Evolutionary conservation across 2,113 vertebrate genomes (phyloP), one percentile per base, ranked within the genome.

Genomic region (Taurulus bubalis): DNA sequence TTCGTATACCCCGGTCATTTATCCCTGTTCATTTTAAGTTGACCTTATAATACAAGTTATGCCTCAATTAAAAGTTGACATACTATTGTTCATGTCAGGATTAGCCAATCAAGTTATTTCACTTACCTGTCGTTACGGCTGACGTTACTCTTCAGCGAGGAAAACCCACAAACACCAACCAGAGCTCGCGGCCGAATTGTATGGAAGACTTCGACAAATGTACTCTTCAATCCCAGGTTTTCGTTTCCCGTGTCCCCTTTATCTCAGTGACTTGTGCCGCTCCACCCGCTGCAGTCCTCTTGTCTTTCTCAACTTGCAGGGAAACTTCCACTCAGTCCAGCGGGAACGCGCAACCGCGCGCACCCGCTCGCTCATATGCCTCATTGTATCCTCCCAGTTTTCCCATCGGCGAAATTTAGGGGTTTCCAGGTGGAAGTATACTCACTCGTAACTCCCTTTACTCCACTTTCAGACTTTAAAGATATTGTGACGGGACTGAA

Each of bases 341-440:
- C 34, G 8, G 15, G 67, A 80, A 18, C 83, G 92, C 94, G 94
- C 94, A 89, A 58, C 88, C 11, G 92, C 94, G 94, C 93, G 75
- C 80, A 3, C 79, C 45, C 76, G 82, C 60, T 28, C 42, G 2
- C 79, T 60, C 67, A 86, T 78, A 71, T 74, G 79, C 71, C 42
- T 79, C 70, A 74, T 85, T 58, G 90, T 89, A 64, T 87, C 92
- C 91, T 91, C 91, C 90, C 91, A 85, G 87, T 91, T 92, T 93
- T 92, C 89, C 90, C 91, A 91, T 68, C 30, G 85, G 85, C 76
- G 79, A 80, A 45, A 90, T 71, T 83, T 80, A 36, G 28, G 47
- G 18, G 55, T 16, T 70, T 69, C 84, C 83, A 87, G 82, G 84
- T 89, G 69, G 63, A 12, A 63, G 60, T 30, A 18, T 32, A 47